Conservation (phyloP, 2,888 invertebrate genomes). For the Caenorhabditis imperialis region DNA sequence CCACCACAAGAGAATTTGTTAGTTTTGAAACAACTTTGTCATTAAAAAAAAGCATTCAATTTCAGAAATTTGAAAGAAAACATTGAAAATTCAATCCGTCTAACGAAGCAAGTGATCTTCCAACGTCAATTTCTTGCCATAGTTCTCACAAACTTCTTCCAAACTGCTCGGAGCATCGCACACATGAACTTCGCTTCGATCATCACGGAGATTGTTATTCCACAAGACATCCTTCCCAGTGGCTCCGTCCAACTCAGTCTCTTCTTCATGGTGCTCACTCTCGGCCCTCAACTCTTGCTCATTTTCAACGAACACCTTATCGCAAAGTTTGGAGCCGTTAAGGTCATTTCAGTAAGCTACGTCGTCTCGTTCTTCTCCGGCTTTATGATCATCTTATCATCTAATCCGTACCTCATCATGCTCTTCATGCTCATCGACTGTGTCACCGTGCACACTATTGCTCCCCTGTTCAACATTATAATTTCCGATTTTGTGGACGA, state of each 20-base stretch:
- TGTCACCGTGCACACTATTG: slow-evolving; percentile 73
- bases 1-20: slow-evolving; percentile 2
- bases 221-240: slow-evolving; percentile 70
- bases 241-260: slow-evolving; percentile 70
- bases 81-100: slow-evolving; percentile 36
- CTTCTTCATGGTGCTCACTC: slow-evolving; percentile 74
- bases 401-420: slow-evolving; percentile 68
- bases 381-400: slow-evolving; percentile 61
- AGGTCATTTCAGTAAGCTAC: slow-evolving; percentile 64
- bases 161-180: slow-evolving; percentile 70
- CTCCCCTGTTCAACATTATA: slow-evolving; percentile 76
- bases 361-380: slow-evolving; percentile 66
- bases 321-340: slow-evolving; percentile 63
- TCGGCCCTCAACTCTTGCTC: slow-evolving; percentile 73
- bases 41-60: too few relatives aligned
- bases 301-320: slow-evolving; percentile 68
- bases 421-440: slow-evolving; percentile 77
- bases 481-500: slow-evolving; percentile 78
- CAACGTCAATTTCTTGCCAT: slow-evolving; percentile 72
- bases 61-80: slow-evolving; percentile 26
- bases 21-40: too few relatives aligned
- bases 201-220: slow-evolving; percentile 75
- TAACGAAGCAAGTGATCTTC: slow-evolving; percentile 66
- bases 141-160: slow-evolving; percentile 73
- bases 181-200: slow-evolving; percentile 78